Percentiles rank a stretch among this genome's conserved stretches.
Evolutionary conservation across 2,888 invertebrate species (phyloP).

Genomic region (Diploptera punctata): DNA sequence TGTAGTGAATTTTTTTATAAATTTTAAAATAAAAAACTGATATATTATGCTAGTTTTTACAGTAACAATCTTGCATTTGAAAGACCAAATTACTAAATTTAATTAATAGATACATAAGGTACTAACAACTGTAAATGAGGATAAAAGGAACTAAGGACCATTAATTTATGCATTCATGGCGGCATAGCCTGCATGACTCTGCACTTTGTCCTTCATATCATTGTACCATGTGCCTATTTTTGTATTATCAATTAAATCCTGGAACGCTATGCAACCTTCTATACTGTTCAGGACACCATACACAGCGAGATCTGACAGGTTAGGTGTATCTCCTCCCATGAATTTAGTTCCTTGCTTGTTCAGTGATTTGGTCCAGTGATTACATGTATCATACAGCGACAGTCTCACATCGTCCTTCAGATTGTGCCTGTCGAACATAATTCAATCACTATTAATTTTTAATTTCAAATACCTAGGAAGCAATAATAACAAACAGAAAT

Average conservation of each 20-base stretch:
- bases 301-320: constrained; percentile 91
- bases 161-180: not conserved
- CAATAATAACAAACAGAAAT: no score
- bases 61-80: no score
- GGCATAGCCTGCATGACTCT: constrained; percentile 62
- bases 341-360: constrained; percentile 74
- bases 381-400: constrained; percentile 89
- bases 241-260: constrained; percentile 77
- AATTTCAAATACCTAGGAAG: no score
- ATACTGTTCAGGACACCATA: constrained; percentile 92
- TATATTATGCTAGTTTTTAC: no score
- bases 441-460: no score
- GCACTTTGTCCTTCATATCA: constrained; percentile 70
- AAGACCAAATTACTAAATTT: no score
- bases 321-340: constrained; percentile 85
- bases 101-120: no score
- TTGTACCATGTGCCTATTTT: constrained; percentile 81
- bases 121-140: not conserved
- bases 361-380: constrained; percentile 77
- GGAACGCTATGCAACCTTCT: constrained; percentile 90
- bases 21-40: no score
- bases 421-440: constrained; percentile 80
- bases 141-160: not conserved
- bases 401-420: constrained; percentile 87
- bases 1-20: no score